These are phyloP conservation scores for Pseudococcus viburni DNA, from an alignment of 2,888 invertebrate species.

Conservation along the genomic window DNA sequence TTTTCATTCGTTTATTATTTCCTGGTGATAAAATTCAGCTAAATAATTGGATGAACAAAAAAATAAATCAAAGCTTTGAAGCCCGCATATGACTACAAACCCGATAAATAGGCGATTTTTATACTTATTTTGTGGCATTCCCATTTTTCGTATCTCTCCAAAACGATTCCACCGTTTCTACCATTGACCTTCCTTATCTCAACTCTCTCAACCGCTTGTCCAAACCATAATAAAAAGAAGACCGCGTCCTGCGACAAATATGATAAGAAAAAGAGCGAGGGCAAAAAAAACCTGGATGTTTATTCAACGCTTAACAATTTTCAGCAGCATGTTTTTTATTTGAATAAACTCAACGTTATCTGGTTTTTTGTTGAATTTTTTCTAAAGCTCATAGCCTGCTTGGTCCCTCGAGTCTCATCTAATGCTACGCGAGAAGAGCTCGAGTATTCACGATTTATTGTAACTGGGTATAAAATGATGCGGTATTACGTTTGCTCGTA, in stretches of 20 bases:
- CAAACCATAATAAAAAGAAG: neutral
- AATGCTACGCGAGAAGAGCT: neutral
- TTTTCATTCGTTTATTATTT: too few species aligned
- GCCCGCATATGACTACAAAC: too few species aligned
- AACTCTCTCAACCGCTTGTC: neutral
- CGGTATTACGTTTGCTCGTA: neutral
- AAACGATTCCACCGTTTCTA: neutral
- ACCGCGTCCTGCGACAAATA: neutral
- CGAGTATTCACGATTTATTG: slow-evolving; percentile 2
- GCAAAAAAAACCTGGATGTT: neutral
- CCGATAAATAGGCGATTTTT: neutral
- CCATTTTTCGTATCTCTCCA: neutral
- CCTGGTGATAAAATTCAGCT: too few species aligned
- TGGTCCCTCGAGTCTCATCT: neutral
- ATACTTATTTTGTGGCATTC: neutral
- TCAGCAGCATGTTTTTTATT: neutral
- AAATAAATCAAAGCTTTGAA: too few species aligned
- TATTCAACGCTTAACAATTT: neutral
- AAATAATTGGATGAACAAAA: too few species aligned
- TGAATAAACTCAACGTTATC: neutral
- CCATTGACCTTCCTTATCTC: neutral
- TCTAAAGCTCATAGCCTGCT: too few species aligned
- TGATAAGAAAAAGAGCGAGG: neutral
- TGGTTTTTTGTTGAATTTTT: neutral
- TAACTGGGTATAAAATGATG: neutral